These are phyloP conservation scores for Rhagonycha lutea DNA, from an alignment of 2,888 invertebrate species.

Conservation along the genomic window DNA sequence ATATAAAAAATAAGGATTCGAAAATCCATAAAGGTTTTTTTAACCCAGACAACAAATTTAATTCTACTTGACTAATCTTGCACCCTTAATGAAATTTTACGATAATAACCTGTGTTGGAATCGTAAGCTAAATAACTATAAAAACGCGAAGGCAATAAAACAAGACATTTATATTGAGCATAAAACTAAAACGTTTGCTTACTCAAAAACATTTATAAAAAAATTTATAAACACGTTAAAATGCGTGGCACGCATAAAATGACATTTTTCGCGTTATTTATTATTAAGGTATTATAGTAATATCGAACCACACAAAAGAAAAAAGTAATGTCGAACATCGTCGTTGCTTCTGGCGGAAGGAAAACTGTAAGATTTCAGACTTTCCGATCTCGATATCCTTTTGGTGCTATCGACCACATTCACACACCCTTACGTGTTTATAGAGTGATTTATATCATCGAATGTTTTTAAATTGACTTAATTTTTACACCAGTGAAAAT, in stretches of 20 bases:
- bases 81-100: not conserved
- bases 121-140: not conserved
- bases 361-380: conserved; percentile 28
- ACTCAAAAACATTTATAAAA: not conserved
- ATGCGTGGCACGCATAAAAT: conserved; percentile 18
- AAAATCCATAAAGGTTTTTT: not conserved
- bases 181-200: not conserved
- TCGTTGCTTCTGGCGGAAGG: conserved; percentile 26
- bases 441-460: conserved; percentile 29
- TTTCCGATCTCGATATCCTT: conserved; percentile 31
- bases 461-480: conserved; percentile 30
- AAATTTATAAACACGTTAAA: conserved; percentile 15
- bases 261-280: conserved; percentile 25
- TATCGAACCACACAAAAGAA: conserved; percentile 27
- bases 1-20: not conserved
- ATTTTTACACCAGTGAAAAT: conserved; percentile 11
- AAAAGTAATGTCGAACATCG: conserved; percentile 28
- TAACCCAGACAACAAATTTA: not conserved
- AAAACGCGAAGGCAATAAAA: not conserved
- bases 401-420: conserved; percentile 30
- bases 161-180: not conserved
- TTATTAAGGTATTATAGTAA: conserved; percentile 28
- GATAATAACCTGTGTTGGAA: not conserved
- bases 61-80: not conserved
- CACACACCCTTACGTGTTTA: conserved; percentile 29